A percentile compares a stretch with the other conserved stretches of the same genome.
Evolutionary conservation across 2,113 vertebrate species (phyloP).

Genomic region (Strix uralensis): DNA sequence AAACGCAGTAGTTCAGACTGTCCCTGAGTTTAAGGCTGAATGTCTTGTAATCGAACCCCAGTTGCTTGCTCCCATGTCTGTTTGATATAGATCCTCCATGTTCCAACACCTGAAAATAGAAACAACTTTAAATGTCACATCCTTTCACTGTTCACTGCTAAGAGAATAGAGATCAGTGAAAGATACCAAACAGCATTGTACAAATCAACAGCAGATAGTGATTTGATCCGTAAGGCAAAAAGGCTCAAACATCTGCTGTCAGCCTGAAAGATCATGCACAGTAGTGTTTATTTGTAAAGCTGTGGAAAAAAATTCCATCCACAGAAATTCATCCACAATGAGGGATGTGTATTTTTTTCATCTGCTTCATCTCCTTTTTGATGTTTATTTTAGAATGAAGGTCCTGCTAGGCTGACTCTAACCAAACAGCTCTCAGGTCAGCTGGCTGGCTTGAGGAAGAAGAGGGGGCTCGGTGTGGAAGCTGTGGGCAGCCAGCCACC

Average conservation of each 20-base stretch:
- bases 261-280: rapidly evolving
- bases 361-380: background rate
- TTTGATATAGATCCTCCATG: background rate
- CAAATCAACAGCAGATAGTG: background rate
- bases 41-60: background rate
- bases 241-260: background rate
- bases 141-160: background rate
- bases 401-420: background rate
- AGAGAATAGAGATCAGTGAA: background rate
- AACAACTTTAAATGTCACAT: slow-evolving; percentile 31
- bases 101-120: slow-evolving; percentile 35
- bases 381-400: background rate
- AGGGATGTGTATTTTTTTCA: background rate
- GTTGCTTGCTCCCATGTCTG: background rate
- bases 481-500: background rate
- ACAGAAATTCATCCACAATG: background rate
- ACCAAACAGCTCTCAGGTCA: rapidly evolving
- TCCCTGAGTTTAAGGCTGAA: background rate
- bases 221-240: background rate
- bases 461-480: background rate
- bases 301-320: background rate
- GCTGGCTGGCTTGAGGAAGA: background rate
- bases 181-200: background rate
- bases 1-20: background rate
- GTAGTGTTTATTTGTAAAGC: background rate